Base-by-base conservation (phyloP, 2,888 invertebrate species). In the Peribatodes rhomboidaria region DNA sequence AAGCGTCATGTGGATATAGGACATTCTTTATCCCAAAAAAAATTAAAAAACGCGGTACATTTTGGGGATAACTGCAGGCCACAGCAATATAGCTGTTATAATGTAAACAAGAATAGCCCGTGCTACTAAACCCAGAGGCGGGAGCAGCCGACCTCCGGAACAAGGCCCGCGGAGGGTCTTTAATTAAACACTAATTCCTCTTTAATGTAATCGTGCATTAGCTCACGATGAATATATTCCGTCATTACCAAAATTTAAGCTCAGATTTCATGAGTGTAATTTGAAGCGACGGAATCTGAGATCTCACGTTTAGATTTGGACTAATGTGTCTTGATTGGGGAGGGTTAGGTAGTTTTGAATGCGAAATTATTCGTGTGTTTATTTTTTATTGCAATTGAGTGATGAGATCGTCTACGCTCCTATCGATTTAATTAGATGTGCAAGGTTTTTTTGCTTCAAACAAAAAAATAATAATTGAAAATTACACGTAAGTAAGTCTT, bases 151-250 rank as follows among this genome's bases (percentile, higher is more conserved):
- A 49, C 58, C 58, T 58, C 58, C 41, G 27, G 31, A 39, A 49
- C 49, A 18, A 42, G 41, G 47, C 33, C 31, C 41, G 49, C 33
- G 46, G 41, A 60, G 65, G 68, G 55, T 63, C 62, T 65, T 54
- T 67, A 71, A 67, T 69, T 67, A 69, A 58, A 60, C 49, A 64
- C 55, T 64, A 62, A 64, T 60, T 47, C 61, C 61, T 50, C 66
- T 68, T 58, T 68, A 64, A 71, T 69, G 60, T 64, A 49, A 69
- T 64, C 69, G 65, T 64, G 68, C 61, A 67, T 65, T 62, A 65
- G 52, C 52, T 65, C 60, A 61, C 60, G 65, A 50, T 56, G 49
- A 56, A 65, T 55, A 61, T 61, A 56, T 56, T 62, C 56, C 52
- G 50, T 52, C 62, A 62, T 49, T 52, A 22, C 49, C 18, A 20